Evolutionary conservation across 2,113 vertebrate genomes (phyloP), one percentile per base, ranked within the genome.

Genomic region (Cheirogaleus medius): DNA sequence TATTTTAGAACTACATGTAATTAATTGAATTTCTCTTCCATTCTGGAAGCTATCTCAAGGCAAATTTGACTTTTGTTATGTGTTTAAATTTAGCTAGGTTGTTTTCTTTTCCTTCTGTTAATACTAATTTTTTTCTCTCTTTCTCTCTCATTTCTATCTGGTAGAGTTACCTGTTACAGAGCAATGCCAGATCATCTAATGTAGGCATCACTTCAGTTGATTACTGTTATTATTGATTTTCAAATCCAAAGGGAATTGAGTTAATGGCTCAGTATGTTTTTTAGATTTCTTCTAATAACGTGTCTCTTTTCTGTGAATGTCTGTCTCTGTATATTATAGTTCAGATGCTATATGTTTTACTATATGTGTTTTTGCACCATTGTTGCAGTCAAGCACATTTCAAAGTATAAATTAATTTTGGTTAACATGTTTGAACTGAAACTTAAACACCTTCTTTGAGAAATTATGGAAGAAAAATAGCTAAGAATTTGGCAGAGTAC

Each of bases 151-250:
- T 66, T 77, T 71, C 20, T 93, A 47, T 37, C 32, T 80, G 42
- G 86, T 73, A 47, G 39, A 63, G 20, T 60, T 74, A 87, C 25
- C 29, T 92, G 66, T n/a, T 87, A 34, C 56, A 82, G 60, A 92
- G 21, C 5, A 87, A 49, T 54, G 49, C 27, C 58, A 69, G 13
- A 49, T 89, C 8, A 95, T 52, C n/a, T 90, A 76, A 39, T 77
- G 18, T 42, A 78, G 23, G 9, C 13, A 68, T 78, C 23, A 73
- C 17, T 87, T 94, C 39, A 9, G n/a, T 73, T 42, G 18, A 81
- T 96, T 93, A 78, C n/a, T 76, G 11, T 91, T 68, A 87, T 52
- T 93, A 68, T 96, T 91, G 32, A 80, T 49, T 78, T 91, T 18
- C 8, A 80, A 64, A 44, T 88, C 37, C 60, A 87, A 87, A 82